Conservation (phyloP, 2,888 invertebrate species). For the Dyspetes luteomarginatus region DNA sequence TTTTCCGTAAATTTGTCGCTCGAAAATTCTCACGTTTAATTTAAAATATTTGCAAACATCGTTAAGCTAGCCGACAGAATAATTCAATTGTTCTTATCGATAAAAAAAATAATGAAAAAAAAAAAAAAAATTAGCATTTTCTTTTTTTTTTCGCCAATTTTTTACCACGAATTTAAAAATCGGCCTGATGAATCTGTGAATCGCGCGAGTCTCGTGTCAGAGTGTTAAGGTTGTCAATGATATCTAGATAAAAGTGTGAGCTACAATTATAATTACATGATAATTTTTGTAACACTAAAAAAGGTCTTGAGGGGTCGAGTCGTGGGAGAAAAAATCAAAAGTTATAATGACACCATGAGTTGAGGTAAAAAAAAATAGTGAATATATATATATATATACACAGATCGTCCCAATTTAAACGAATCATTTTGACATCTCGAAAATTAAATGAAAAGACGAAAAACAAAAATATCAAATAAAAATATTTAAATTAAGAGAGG, state of each 20-base stretch:
- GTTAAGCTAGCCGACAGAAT: constrained; percentile 53
- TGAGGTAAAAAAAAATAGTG: neutral
- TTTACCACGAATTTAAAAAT: neutral
- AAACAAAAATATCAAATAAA: too few relatives aligned
- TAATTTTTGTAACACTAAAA: neutral
- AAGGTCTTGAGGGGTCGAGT: neutral
- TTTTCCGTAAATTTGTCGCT: constrained; percentile 56
- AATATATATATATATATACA: neutral
- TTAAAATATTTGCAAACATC: constrained; percentile 55
- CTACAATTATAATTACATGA: neutral
- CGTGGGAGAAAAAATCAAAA: constrained; percentile 2
- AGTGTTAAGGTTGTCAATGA: constrained; percentile 38
- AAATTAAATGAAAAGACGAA: neutral
- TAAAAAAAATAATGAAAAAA: constrained; percentile 20
- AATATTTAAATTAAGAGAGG: too few relatives aligned
- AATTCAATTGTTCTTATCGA: constrained; percentile 7
- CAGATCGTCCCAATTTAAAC: too few relatives aligned
- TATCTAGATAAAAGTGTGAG: neutral
- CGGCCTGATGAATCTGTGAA: constrained; percentile 62
- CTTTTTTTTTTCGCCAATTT: neutral
- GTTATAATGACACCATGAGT: constrained; percentile 17
- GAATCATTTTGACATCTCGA: too few relatives aligned
- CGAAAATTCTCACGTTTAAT: neutral
- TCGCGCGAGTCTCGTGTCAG: constrained; percentile 61
- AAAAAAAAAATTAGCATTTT: too few relatives aligned